Evolutionary conservation across 2,797 vertebrate genomes (phyloP).

Genomic region (Limosa lapponica): DNA sequence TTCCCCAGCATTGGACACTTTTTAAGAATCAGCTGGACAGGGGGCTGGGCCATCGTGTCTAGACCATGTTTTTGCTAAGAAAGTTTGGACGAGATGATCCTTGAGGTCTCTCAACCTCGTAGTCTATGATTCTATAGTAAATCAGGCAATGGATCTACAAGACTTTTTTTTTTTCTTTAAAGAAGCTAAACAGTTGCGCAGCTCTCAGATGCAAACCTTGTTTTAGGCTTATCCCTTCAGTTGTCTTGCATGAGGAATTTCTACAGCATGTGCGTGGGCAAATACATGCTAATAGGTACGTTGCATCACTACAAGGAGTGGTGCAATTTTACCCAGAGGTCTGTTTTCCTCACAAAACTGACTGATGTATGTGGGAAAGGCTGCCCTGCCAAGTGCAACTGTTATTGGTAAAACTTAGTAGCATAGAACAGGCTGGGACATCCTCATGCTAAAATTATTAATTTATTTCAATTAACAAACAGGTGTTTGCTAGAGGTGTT

Average conservation of each 20-base stretch:
- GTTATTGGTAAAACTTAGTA: neutral
- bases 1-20: neutral
- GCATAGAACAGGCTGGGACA: neutral
- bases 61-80: neutral
- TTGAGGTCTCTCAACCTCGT: neutral
- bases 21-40: neutral
- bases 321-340: neutral
- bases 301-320: neutral
- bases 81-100: neutral
- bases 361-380: neutral
- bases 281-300: rapidly evolving
- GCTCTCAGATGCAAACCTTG: neutral
- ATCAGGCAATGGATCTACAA: neutral
- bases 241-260: neutral
- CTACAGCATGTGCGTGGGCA: neutral
- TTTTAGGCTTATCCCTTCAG: neutral
- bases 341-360: neutral
- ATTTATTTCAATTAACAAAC: neutral
- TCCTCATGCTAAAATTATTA: neutral
- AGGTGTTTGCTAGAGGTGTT: neutral
- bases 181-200: neutral
- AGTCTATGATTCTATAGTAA: neutral
- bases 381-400: neutral
- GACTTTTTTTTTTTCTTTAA: neutral
- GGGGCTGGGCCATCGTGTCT: neutral